phyloP scores from a whole-genome alignment of 92 coral and sea anemone genomes.

The Anthopleura xanthogrammica region DNA sequence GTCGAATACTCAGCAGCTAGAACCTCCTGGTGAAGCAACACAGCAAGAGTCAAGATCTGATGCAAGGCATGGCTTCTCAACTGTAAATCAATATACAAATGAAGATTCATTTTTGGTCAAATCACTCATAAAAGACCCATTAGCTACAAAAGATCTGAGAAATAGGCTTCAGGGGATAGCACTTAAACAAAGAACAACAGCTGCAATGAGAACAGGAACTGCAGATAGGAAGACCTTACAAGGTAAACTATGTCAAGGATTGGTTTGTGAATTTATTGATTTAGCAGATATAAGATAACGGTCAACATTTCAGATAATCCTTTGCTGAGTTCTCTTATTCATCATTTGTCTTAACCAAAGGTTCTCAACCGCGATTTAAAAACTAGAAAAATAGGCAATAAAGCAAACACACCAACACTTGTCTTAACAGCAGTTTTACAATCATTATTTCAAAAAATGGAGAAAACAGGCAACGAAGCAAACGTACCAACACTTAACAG shows the following conservation, averaged over 20 bases:
- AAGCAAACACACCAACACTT: too few species aligned
- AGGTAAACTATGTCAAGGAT: not conserved
- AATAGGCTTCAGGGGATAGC: conserved; percentile 71
- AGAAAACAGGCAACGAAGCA: too few species aligned
- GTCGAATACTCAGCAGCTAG: not conserved
- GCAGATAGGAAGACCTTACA: not conserved
- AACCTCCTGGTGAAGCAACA: not conserved
- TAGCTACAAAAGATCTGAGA: conserved; percentile 57
- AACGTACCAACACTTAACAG: too few species aligned
- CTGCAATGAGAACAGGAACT: conserved; percentile 9
- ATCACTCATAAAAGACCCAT: conserved; percentile 40
- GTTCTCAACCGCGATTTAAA: too few species aligned
- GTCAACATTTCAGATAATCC: too few species aligned
- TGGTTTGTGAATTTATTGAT: not conserved
- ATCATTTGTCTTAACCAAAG: too few species aligned
- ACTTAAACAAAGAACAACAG: conserved; percentile 58
- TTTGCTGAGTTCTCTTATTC: too few species aligned
- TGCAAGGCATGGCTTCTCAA: not conserved
- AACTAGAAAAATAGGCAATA: too few species aligned
- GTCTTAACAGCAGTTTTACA: too few species aligned
- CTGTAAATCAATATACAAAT: not conserved
- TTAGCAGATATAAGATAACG: too few species aligned
- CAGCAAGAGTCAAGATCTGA: not conserved
- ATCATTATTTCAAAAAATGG: too few species aligned
- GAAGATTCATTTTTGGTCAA: conserved; percentile 21